Evolutionary conservation across 2,113 vertebrate genomes (phyloP), one percentile per base, ranked within the genome.

Genomic region (Zosterops borbonicus): DNA sequence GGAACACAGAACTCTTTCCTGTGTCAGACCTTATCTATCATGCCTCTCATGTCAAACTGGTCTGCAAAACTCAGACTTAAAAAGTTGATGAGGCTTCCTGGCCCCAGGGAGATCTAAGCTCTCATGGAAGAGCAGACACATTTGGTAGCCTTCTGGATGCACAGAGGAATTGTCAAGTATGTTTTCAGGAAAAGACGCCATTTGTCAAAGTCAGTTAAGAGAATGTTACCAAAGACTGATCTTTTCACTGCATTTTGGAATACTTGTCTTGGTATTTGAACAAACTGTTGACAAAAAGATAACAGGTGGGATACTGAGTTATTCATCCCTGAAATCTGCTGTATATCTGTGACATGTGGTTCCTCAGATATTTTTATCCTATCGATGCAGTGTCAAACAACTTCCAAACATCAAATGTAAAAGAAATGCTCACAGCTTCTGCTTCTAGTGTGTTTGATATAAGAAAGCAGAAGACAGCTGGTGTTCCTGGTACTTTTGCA

Each of bases 311-410:
- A 91, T 67, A 53, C 55, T 31, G 63, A 92, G 83, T 65, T 81
- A 92, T 65, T 80, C 24, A 74, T 80, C 90, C 68, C 75, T 83
- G 63, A 81, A 91, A 70, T 58, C 76, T 79, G 76, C 76, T 95
- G 27, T 37, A 2, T 60, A 29, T 56, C 77, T 80, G n/a, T 31
- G 56, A 31, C 64, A 56, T 33, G 59, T 58, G 55, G 41, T 6
- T 95, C 77, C 52, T 76, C 50, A 20, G 79, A 52, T 65, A 29
- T 67, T 92, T 93, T 83, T 60, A 55, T 71, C 35, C 0, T 44
- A 60, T 76, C 50, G 65, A 8, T 62, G 83, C 41, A 65, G 24
- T 19, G 55, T 73, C 62, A 73, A 60, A 81, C 28, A 42, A 53
- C 37, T 73, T 92, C 67, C 67, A 76, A 11, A 33, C 25, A 67